Evolutionary conservation across 2,113 vertebrate species (phyloP).

Genomic region (Capricornis sumatraensis): DNA sequence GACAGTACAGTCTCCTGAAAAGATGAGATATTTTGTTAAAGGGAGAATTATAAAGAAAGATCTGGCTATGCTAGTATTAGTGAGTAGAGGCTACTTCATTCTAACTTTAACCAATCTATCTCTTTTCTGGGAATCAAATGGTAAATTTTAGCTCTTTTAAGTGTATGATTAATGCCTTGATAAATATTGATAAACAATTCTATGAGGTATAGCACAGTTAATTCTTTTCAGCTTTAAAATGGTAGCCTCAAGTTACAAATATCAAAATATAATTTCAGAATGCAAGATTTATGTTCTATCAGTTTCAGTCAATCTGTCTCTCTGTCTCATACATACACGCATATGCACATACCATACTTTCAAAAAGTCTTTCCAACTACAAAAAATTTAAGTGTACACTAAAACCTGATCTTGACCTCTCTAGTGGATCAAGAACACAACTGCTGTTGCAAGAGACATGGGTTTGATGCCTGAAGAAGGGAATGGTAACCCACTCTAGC

Average conservation of each 20-base stretch:
- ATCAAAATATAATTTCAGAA: neutral
- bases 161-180: neutral
- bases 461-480: neutral
- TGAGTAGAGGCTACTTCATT: neutral
- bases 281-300: neutral
- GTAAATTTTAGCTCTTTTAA: neutral
- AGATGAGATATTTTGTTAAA: neutral
- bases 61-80: neutral
- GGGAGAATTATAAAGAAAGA: neutral
- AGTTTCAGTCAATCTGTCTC: neutral
- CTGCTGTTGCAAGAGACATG: neutral
- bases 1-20: neutral
- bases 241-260: neutral
- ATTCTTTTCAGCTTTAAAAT: neutral
- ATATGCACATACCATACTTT: neutral
- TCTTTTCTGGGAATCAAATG: neutral
- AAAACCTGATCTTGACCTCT: neutral
- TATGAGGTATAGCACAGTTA: neutral
- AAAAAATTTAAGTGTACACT: neutral
- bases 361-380: neutral
- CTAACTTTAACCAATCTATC: neutral
- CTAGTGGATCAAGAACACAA: neutral
- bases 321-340: neutral
- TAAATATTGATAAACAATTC: neutral
- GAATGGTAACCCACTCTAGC: neutral